phyloP scores from a whole-genome alignment of 1,140 invertebrate genomes.

The Panagrolaimus sp. region DNA sequence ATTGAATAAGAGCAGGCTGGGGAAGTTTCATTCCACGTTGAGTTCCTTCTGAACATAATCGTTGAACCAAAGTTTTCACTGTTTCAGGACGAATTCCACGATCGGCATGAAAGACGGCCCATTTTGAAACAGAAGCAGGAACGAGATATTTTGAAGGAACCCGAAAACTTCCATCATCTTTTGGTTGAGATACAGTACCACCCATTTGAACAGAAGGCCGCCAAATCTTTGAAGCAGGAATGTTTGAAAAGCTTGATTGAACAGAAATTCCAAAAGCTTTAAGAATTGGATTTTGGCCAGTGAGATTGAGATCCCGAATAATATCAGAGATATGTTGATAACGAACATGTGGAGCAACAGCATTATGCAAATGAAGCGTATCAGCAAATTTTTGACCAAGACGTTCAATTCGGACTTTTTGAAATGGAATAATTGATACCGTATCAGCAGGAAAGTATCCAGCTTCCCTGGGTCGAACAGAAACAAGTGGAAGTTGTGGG shows the following conservation, averaged over 20 bases:
- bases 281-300: neutral
- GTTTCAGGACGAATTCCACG: neutral
- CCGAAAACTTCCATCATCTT: neutral
- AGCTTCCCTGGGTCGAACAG: slow-evolving; percentile 1
- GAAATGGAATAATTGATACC: neutral
- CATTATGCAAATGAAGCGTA: neutral
- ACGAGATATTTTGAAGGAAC: neutral
- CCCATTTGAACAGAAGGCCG: neutral
- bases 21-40: neutral
- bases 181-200: neutral
- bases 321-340: neutral
- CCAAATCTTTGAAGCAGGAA: neutral
- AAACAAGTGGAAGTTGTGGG: neutral
- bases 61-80: neutral
- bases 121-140: neutral
- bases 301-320: neutral
- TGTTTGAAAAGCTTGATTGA: neutral
- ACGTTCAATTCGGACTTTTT: neutral
- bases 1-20: neutral
- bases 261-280: neutral
- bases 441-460: neutral
- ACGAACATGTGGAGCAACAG: neutral
- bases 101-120: neutral
- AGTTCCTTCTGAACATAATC: neutral
- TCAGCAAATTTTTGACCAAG: neutral